Evolutionary conservation across 1,140 invertebrate genomes (phyloP).

Genomic region (Drosophila aff.): DNA sequence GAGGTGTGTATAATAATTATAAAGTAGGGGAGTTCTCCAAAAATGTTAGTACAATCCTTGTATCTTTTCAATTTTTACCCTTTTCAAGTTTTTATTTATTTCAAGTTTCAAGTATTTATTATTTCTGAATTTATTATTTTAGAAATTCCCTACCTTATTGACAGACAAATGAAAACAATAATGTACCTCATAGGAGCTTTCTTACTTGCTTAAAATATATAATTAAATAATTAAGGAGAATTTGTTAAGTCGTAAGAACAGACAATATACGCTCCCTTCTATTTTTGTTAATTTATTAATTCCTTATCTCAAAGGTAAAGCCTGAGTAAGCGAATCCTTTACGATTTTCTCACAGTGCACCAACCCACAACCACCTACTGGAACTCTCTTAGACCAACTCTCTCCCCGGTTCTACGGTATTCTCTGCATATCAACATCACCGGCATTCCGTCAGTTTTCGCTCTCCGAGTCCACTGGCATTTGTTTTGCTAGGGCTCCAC

Average conservation of each 20-base stretch:
- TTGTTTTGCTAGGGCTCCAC: constrained; percentile 62
- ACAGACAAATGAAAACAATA: background rate
- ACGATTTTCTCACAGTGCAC: background rate
- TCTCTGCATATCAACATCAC: constrained; percentile 13
- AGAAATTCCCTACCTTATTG: too few relatives aligned
- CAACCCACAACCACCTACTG: constrained; percentile 41
- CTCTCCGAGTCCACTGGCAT: constrained; percentile 30
- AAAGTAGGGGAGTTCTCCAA: too few relatives aligned
- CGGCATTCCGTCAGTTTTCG: constrained; percentile 72
- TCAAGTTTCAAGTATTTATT: too few relatives aligned
- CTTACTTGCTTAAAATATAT: background rate
- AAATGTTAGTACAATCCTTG: too few relatives aligned
- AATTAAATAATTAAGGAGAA: background rate
- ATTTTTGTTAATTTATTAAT: background rate
- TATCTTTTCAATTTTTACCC: too few relatives aligned
- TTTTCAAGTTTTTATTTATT: too few relatives aligned
- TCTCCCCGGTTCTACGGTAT: constrained; percentile 13
- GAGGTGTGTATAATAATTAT: too few relatives aligned
- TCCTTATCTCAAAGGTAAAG: background rate
- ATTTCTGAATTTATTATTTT: too few relatives aligned
- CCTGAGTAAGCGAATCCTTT: background rate
- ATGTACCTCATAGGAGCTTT: background rate
- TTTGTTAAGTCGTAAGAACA: background rate
- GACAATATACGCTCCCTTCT: background rate
- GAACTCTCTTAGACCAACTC: constrained; percentile 21